phyloP scores from a whole-genome alignment of 1,140 invertebrate species.

The Pogonognathellus flavescens region DNA sequence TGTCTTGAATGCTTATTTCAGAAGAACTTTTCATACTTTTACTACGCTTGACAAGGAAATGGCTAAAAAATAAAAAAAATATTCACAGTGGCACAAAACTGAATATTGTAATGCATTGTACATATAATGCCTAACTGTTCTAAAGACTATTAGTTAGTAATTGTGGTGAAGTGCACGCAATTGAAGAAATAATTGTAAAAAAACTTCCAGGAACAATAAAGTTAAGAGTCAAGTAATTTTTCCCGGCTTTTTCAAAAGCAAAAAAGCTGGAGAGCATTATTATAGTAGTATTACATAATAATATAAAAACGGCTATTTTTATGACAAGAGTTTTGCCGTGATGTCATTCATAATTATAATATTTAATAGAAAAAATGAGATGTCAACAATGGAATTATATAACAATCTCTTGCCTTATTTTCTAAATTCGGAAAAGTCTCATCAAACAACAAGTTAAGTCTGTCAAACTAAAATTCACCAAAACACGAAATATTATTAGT shows the following conservation, averaged over 20 bases:
- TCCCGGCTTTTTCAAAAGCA: neutral
- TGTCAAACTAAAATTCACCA: slow-evolving; percentile 29
- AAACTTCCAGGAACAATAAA: neutral
- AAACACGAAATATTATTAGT: slow-evolving; percentile 24
- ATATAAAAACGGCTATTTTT: neutral
- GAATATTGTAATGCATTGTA: too few species aligned
- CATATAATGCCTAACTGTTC: too few species aligned
- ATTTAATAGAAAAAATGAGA: neutral
- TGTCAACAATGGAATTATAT: slow-evolving; percentile 16
- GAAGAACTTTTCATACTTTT: too few species aligned
- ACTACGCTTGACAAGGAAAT: too few species aligned
- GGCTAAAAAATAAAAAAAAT: too few species aligned
- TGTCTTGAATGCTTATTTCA: neutral
- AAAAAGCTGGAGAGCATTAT: neutral
- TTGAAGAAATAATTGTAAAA: neutral
- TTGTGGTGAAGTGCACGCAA: too few species aligned
- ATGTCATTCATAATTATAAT: slow-evolving; percentile 13
- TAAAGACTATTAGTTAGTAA: too few species aligned
- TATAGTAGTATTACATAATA: neutral
- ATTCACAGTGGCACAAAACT: too few species aligned
- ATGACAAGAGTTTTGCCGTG: neutral
- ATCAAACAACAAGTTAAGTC: slow-evolving; percentile 39
- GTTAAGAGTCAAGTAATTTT: neutral
- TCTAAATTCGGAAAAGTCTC: slow-evolving; percentile 33
- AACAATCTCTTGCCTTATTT: slow-evolving; percentile 14